phyloP scores from a whole-genome alignment of 1,140 invertebrate species.

The Drosophila takahashii region DNA sequence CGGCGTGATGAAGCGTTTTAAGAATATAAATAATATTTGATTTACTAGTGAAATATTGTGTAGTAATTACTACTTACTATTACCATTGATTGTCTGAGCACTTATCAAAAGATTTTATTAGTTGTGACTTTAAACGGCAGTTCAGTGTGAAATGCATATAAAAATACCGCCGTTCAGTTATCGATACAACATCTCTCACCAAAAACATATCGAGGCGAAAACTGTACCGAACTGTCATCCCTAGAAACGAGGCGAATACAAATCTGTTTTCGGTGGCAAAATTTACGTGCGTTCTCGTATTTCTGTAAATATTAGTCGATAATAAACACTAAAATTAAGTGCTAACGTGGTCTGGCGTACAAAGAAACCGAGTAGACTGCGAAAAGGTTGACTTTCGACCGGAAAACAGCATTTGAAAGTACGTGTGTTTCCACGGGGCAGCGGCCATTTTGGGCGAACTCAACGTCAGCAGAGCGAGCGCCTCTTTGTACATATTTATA shows the following conservation, averaged over 20 bases:
- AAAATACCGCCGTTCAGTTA: not conserved
- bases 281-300: slow-evolving; percentile 50
- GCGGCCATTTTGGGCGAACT: slow-evolving; percentile 78
- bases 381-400: slow-evolving; percentile 8
- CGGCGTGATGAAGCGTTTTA: no score
- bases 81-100: no score
- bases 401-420: slow-evolving; percentile 12
- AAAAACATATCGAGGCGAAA: slow-evolving; percentile 13
- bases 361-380: not conserved
- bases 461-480: slow-evolving; percentile 63
- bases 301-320: slow-evolving; percentile 52
- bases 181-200: not conserved
- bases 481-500: slow-evolving; percentile 34
- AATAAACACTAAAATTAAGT: slow-evolving; percentile 1
- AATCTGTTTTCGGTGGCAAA: slow-evolving; percentile 62
- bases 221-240: slow-evolving; percentile 16
- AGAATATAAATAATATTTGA: no score
- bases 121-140: not conserved
- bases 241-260: slow-evolving; percentile 55
- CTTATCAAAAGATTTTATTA: no score
- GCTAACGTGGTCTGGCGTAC: not conserved
- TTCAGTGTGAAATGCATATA: not conserved
- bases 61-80: no score
- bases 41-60: no score
- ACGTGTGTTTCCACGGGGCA: slow-evolving; percentile 37